Evolutionary conservation across 2,888 invertebrate species (phyloP).

Genomic region (Lydus trimaculatus): DNA sequence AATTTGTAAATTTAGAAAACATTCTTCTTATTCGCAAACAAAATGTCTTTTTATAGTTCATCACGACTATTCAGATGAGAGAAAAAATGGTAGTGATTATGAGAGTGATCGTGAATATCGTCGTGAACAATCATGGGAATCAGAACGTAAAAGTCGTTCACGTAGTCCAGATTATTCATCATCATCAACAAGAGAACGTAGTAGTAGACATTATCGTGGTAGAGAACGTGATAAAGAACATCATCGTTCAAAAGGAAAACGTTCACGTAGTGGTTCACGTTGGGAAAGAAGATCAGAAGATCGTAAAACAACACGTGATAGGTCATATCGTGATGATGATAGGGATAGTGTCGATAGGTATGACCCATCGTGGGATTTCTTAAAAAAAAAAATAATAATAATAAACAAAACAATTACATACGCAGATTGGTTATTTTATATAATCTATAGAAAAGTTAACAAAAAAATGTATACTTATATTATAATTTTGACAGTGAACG

Average conservation of each 20-base stretch:
- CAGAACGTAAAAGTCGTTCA: conserved; percentile 48
- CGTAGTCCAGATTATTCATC: conserved; percentile 49
- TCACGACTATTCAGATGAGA: conserved; percentile 48
- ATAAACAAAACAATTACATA: neutral
- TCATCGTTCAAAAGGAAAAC: conserved; percentile 48
- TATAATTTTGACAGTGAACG: conserved; percentile 57
- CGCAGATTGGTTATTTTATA: conserved; percentile 7
- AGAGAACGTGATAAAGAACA: conserved; percentile 52
- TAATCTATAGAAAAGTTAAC: neutral
- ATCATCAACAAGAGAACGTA: conserved; percentile 46
- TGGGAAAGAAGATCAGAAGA: conserved; percentile 58
- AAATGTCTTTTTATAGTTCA: conserved; percentile 42
- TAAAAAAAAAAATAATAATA: neutral
- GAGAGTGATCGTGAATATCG: conserved; percentile 56
- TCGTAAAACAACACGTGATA: conserved; percentile 55
- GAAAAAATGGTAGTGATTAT: conserved; percentile 53
- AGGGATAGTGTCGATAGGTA: conserved; percentile 60
- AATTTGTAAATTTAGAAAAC: neutral
- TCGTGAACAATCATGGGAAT: conserved; percentile 42
- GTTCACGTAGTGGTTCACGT: conserved; percentile 53
- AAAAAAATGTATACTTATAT: conserved; percentile 17
- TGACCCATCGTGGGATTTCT: conserved; percentile 35
- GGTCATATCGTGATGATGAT: conserved; percentile 57
- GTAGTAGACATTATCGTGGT: conserved; percentile 48
- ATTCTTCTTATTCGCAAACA: neutral